Conservation (phyloP, 2,888 invertebrate genomes). For the Drosophila eohydei region DNA sequence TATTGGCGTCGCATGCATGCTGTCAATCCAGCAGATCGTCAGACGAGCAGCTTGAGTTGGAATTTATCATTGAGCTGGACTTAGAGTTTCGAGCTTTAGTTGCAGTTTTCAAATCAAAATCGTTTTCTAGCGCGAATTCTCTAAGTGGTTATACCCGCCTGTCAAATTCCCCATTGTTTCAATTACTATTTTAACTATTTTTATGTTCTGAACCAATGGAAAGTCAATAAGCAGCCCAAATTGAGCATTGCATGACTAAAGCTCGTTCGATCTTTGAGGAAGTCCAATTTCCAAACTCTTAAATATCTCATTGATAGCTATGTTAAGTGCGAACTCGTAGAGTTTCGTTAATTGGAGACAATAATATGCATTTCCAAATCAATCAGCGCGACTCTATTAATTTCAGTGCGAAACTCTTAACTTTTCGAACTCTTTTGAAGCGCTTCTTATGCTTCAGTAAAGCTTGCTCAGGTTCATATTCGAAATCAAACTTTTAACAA, state of each 20-base stretch:
- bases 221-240: neutral
- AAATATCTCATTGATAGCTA: neutral
- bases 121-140: too few species aligned
- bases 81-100: too few species aligned
- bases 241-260: neutral
- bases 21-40: neutral
- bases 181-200: neutral
- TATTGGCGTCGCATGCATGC: neutral
- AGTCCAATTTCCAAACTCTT: neutral
- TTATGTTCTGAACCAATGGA: neutral
- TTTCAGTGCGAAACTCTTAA: neutral
- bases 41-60: too few species aligned
- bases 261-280: neutral
- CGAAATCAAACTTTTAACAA: too few species aligned
- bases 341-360: neutral
- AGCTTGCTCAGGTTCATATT: too few species aligned
- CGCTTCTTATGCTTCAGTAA: too few species aligned
- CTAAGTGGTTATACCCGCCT: too few species aligned
- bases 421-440: neutral
- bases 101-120: too few species aligned
- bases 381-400: neutral
- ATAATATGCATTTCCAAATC: neutral
- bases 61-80: too few species aligned
- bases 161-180: neutral
- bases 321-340: neutral